Conservation (phyloP, 2,797 vertebrate species). For the Coccyzus lansbergi region DNA sequence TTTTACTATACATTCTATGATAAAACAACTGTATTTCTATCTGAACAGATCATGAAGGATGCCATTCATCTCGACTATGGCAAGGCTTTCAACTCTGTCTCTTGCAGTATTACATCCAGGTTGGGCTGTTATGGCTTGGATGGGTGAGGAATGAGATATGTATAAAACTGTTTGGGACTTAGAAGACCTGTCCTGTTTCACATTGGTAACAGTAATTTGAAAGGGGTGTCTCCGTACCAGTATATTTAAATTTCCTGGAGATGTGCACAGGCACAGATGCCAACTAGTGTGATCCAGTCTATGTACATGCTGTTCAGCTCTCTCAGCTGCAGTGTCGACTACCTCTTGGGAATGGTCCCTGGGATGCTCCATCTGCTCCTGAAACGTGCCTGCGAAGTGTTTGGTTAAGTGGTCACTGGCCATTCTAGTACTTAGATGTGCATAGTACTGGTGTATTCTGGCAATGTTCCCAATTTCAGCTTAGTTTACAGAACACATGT, state of each 20-base stretch:
- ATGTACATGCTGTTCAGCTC: background rate
- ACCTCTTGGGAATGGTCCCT: background rate
- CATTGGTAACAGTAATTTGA: background rate
- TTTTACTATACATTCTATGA: background rate
- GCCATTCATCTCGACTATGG: background rate
- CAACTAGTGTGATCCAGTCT: background rate
- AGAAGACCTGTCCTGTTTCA: background rate
- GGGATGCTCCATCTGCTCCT: background rate
- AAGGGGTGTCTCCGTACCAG: background rate
- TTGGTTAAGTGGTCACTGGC: background rate
- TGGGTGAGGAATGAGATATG: background rate
- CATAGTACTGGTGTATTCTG: background rate
- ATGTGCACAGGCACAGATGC: background rate
- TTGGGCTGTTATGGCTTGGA: background rate
- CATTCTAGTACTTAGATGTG: accelerated
- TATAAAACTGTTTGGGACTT: background rate
- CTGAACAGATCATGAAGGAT: background rate
- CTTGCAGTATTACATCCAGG: too few species aligned
- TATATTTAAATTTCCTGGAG: background rate
- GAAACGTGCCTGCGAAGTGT: accelerated
- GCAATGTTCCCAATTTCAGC: accelerated
- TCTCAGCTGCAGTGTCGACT: background rate
- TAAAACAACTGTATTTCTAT: background rate
- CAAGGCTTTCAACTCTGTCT: background rate
- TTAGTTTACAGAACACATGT: background rate